phyloP scores from a whole-genome alignment of 1,140 invertebrate genomes.

The Drosophila lacertosa region DNA sequence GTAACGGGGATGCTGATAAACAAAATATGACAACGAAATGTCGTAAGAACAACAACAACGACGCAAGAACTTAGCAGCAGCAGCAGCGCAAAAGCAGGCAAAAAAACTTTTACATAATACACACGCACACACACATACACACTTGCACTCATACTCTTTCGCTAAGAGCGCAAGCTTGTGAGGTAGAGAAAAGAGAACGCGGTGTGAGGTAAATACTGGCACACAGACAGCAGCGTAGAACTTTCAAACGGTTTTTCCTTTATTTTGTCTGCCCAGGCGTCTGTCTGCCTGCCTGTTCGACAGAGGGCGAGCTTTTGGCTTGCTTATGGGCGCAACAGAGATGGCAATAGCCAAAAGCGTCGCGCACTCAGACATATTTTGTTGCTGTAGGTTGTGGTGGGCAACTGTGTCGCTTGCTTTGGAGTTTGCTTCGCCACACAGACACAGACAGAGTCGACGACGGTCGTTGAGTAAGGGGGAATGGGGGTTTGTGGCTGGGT shows the following conservation, averaged over 20 bases:
- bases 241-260: constrained; percentile 47
- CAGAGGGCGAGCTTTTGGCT: constrained; percentile 14
- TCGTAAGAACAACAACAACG: constrained; percentile 28
- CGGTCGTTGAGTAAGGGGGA: not conserved
- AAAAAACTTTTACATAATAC: constrained; percentile 31
- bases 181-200: constrained; percentile 8
- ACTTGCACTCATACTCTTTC: not conserved
- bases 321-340: constrained; percentile 14
- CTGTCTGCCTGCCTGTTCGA: constrained; percentile 21
- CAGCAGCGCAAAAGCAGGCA: constrained; percentile 25
- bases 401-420: constrained; percentile 22
- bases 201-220: not conserved
- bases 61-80: constrained; percentile 16
- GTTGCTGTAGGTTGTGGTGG: constrained; percentile 80
- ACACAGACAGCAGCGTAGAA: constrained; percentile 29
- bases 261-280: constrained; percentile 52
- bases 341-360: constrained; percentile 32
- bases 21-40: constrained; percentile 44
- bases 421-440: constrained; percentile 27
- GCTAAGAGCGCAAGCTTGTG: not conserved
- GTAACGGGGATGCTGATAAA: constrained; percentile 28
- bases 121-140: not conserved
- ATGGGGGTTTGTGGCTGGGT: constrained; percentile 35
- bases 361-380: constrained; percentile 73
- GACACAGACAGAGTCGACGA: constrained; percentile 3